Conservation (phyloP, 1,140 invertebrate species). For the Brachionus paranguensis region DNA sequence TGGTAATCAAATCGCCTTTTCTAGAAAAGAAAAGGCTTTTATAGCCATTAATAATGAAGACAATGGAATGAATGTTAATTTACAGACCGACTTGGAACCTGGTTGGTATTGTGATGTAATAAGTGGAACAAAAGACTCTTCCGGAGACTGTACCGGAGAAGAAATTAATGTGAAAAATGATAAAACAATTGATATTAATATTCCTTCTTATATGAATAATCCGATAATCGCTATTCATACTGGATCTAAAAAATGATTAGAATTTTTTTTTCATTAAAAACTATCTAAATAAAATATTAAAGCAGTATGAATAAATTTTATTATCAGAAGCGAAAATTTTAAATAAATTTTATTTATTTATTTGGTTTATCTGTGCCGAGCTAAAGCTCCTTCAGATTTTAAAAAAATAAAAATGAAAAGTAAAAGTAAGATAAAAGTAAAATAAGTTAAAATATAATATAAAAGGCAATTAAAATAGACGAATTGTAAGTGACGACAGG, state of each 20-base stretch:
- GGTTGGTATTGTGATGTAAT: constrained; percentile 81
- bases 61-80: constrained; percentile 41
- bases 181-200: constrained; percentile 63
- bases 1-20: constrained; percentile 47
- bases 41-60: constrained; percentile 49
- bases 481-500: too few relatives aligned
- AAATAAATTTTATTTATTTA: too few relatives aligned
- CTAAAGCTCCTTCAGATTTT: too few relatives aligned
- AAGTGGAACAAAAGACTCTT: constrained; percentile 60
- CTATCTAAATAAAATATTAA: too few relatives aligned
- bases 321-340: too few relatives aligned
- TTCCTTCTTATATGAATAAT: constrained; percentile 62
- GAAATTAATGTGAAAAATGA: constrained; percentile 62
- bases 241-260: constrained; percentile 46
- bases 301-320: too few relatives aligned
- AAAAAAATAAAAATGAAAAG: too few relatives aligned
- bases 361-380: too few relatives aligned
- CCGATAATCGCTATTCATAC: constrained; percentile 72
- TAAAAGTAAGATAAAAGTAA: too few relatives aligned
- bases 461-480: too few relatives aligned
- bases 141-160: constrained; percentile 66
- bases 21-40: constrained; percentile 47
- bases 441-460: too few relatives aligned
- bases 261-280: too few relatives aligned
- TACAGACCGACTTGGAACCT: constrained; percentile 65